These are phyloP conservation scores for Condylostylus longicornis DNA, from an alignment of 1,140 invertebrate species.

Conservation along the genomic window DNA sequence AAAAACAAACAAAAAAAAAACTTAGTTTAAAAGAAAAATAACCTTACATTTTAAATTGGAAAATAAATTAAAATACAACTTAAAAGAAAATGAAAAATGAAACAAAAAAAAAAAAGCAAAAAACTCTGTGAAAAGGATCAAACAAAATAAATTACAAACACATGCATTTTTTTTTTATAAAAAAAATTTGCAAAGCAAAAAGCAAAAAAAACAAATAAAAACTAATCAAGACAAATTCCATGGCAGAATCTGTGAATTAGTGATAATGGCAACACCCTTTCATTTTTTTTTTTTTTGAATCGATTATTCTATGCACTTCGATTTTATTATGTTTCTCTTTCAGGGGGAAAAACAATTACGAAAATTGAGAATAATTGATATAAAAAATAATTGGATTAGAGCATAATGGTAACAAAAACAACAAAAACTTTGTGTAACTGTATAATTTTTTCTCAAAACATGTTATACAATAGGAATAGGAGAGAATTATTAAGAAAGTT, in stretches of 20 bases:
- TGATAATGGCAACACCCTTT: background rate
- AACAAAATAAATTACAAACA: background rate
- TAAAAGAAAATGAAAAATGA: background rate
- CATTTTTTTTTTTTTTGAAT: background rate
- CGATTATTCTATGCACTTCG: background rate
- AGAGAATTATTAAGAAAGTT: no score
- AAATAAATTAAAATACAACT: background rate
- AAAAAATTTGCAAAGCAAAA: no score
- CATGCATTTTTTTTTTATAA: no score
- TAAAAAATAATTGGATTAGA: no score
- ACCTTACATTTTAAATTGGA: background rate
- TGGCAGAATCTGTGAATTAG: background rate
- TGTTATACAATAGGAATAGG: no score
- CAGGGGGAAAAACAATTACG: no score
- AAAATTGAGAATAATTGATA: no score
- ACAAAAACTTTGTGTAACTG: no score
- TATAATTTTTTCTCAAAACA: no score
- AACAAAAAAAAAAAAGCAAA: background rate
- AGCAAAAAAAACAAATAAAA: background rate
- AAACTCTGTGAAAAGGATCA: background rate
- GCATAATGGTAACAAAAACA: no score
- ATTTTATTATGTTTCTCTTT: no score
- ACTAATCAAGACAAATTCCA: background rate
- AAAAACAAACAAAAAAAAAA: background rate
- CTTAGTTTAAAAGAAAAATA: background rate